Conservation (phyloP, 1,140 invertebrate genomes). For the Penaeus chinensis region DNA sequence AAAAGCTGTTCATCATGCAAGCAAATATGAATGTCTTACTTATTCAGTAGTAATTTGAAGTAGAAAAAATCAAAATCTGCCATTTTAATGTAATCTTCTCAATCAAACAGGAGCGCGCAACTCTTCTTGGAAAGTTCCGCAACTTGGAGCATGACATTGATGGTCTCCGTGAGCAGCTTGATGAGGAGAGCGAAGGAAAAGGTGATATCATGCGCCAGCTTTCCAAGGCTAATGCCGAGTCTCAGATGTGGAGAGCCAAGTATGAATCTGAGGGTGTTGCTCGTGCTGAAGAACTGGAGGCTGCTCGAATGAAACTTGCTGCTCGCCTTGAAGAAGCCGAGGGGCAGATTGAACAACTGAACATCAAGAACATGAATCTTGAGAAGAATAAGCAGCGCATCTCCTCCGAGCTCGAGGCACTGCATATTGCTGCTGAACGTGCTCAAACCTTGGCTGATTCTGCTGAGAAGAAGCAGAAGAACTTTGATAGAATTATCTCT, state of each 20-base stretch:
- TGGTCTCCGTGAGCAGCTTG: slow-evolving; percentile 68
- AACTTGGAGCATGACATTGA: slow-evolving; percentile 74
- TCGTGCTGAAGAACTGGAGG: slow-evolving; percentile 40
- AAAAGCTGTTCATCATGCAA: slow-evolving; percentile 70
- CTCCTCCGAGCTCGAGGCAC: slow-evolving; percentile 73
- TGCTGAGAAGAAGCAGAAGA: slow-evolving; percentile 46
- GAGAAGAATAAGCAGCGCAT: slow-evolving; percentile 72
- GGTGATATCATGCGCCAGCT: slow-evolving; percentile 69
- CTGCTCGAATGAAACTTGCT: slow-evolving; percentile 38
- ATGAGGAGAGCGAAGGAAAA: slow-evolving; percentile 66
- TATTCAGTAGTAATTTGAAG: too few relatives aligned
- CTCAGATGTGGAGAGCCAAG: slow-evolving; percentile 49
- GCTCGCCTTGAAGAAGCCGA: slow-evolving; percentile 46
- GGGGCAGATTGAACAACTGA: slow-evolving; percentile 72
- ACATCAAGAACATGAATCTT: slow-evolving; percentile 74
- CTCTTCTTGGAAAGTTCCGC: slow-evolving; percentile 71
- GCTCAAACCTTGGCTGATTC: slow-evolving; percentile 69
- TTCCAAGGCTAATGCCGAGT: slow-evolving; percentile 67
- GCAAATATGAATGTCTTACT: slow-evolving; percentile 69
- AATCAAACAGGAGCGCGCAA: slow-evolving; percentile 68
- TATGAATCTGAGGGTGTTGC: slow-evolving; percentile 46
- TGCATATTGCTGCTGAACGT: slow-evolving; percentile 75
- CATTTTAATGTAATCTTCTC: slow-evolving; percentile 74
- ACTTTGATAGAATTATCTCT: slow-evolving; percentile 41
- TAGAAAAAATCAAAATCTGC: too few relatives aligned